Conservation (phyloP, 2,113 vertebrate species). For the Malurus melanocephalus region DNA sequence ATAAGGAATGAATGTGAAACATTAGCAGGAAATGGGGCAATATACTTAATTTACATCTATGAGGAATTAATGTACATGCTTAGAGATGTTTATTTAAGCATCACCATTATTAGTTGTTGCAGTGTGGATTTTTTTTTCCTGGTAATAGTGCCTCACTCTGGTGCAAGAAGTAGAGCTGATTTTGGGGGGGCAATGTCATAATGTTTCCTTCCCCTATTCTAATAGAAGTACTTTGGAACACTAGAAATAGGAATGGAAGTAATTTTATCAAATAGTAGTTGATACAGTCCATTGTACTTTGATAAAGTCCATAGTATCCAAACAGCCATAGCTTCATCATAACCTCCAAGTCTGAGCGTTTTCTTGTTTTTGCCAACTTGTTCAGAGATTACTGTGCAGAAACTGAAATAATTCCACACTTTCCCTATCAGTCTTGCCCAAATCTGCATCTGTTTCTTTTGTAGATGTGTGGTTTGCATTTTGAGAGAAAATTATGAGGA, state of each 20-base stretch:
- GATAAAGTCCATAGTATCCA: background rate
- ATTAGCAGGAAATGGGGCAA: background rate
- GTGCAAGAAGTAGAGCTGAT: background rate
- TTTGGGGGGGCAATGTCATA: rapidly evolving
- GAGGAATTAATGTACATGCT: background rate
- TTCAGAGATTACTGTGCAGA: background rate
- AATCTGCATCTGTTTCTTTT: background rate
- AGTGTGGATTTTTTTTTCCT: background rate
- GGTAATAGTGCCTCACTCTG: background rate
- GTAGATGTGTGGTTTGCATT: background rate
- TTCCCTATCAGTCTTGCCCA: background rate
- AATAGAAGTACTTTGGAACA: background rate
- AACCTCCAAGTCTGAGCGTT: background rate
- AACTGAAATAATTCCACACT: background rate
- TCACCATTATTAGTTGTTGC: background rate
- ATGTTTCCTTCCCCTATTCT: background rate
- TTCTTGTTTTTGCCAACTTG: background rate
- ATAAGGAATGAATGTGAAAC: background rate
- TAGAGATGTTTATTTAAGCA: background rate
- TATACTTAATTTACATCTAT: background rate
- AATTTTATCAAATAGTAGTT: background rate
- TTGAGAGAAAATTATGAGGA: background rate
- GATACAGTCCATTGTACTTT: background rate
- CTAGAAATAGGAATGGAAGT: background rate
- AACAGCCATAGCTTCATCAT: background rate